Conservation (phyloP, 1,140 invertebrate species). For the Oryctes rhinoceros region DNA sequence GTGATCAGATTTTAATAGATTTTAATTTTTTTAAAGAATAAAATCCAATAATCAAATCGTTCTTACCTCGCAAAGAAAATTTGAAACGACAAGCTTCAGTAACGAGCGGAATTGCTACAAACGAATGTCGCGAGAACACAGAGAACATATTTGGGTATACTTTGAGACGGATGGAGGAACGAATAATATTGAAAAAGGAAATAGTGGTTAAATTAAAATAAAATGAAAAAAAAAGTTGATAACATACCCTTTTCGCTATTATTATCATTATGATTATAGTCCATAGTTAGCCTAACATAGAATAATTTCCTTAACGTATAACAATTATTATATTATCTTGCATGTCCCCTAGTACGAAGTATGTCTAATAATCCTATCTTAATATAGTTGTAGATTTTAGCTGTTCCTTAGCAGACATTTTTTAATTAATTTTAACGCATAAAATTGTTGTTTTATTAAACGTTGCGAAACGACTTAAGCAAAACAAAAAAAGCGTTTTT, state of each 20-base stretch:
- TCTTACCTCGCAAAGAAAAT: not conserved
- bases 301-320: slow-evolving; percentile 58
- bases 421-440: slow-evolving; percentile 43
- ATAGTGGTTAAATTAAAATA: slow-evolving; percentile 28
- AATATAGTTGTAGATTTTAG: slow-evolving; percentile 57
- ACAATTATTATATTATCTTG: slow-evolving; percentile 58
- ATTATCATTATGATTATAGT: slow-evolving; percentile 56
- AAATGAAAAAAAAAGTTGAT: not conserved
- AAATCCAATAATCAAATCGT: slow-evolving; percentile 21
- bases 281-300: slow-evolving; percentile 58
- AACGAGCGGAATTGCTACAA: not conserved
- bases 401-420: slow-evolving; percentile 51
- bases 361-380: slow-evolving; percentile 56
- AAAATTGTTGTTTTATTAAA: slow-evolving; percentile 38
- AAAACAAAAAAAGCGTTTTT: not conserved
- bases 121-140: not conserved
- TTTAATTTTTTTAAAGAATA: not conserved
- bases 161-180: slow-evolving; percentile 17
- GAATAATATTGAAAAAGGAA: not conserved
- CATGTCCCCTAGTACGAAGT: slow-evolving; percentile 56
- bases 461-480: not conserved
- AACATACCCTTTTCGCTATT: slow-evolving; percentile 41
- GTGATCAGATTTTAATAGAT: no score
- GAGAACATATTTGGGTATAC: slow-evolving; percentile 6
- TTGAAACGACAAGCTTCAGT: not conserved